These are phyloP conservation scores for Columba guinea DNA, from an alignment of 2,797 vertebrate species.

Conservation along the genomic window DNA sequence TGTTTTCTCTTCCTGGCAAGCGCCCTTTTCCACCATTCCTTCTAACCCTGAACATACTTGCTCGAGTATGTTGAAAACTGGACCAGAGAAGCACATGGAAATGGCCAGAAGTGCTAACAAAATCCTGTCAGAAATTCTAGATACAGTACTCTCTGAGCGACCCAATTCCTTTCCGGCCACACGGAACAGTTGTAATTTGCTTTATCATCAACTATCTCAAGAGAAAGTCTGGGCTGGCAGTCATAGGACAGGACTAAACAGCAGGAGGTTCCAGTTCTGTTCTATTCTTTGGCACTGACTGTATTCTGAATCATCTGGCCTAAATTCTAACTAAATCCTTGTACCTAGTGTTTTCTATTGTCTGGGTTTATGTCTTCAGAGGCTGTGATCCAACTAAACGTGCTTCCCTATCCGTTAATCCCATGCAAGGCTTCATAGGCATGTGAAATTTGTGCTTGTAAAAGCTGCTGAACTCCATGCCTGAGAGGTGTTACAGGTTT, in stretches of 20 bases:
- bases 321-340: slow-evolving; percentile 35
- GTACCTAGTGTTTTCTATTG: slow-evolving; percentile 51
- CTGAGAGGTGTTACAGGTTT: background rate
- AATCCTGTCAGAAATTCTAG: background rate
- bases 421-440: background rate
- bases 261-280: slow-evolving; percentile 17
- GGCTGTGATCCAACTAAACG: slow-evolving; percentile 4
- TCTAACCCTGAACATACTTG: background rate
- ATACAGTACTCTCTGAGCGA: background rate
- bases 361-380: slow-evolving; percentile 52
- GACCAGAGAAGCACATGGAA: background rate
- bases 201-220: slow-evolving; percentile 12
- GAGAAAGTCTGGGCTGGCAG: slow-evolving; percentile 12
- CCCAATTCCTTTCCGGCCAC: background rate
- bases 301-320: slow-evolving; percentile 45
- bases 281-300: slow-evolving; percentile 25
- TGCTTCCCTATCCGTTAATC: slow-evolving; percentile 7
- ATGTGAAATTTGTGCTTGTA: background rate
- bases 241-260: slow-evolving; percentile 4
- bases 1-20: background rate
- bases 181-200: slow-evolving; percentile 1
- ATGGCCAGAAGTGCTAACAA: background rate
- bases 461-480: background rate
- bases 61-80: background rate
- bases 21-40: background rate